phyloP scores from a whole-genome alignment of 2,113 vertebrate species.

The Galbula dea region DNA sequence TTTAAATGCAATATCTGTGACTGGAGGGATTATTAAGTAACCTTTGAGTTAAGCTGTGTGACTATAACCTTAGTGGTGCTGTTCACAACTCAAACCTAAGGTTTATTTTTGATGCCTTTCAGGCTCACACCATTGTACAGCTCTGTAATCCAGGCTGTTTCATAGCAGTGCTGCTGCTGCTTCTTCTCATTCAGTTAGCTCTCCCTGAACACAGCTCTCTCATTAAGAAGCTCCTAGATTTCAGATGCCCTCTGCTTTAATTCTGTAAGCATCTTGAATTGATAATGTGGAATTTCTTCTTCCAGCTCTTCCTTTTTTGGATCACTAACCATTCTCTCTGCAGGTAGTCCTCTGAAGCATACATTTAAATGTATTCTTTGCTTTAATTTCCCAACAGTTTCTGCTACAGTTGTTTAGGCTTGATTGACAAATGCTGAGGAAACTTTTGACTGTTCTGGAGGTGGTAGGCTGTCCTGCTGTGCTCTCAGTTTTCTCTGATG shows the following conservation, averaged over 20 bases:
- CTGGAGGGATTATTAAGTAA: not conserved
- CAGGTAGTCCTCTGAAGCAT: not conserved
- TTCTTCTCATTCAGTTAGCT: not conserved
- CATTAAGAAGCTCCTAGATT: not conserved
- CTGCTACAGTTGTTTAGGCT: not conserved
- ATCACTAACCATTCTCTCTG: not conserved
- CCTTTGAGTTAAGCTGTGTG: not conserved
- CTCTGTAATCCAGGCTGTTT: not conserved
- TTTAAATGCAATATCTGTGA: not conserved
- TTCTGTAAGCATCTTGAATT: not conserved
- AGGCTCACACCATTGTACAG: not conserved
- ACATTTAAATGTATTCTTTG: not conserved
- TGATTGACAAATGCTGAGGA: not conserved
- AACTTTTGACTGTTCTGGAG: not conserved
- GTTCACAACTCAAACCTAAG: not conserved
- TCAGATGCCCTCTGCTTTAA: not conserved
- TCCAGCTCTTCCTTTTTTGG: not conserved
- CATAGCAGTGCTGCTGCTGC: not conserved
- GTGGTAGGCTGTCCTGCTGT: not conserved
- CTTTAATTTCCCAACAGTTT: not conserved
- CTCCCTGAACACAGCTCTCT: not conserved
- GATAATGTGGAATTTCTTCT: not conserved
- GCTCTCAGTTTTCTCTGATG: not conserved
- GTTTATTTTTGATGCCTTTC: not conserved
- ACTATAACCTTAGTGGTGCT: not conserved